phyloP scores from a whole-genome alignment of 2,113 vertebrate species.

The Hyaena hyaena region DNA sequence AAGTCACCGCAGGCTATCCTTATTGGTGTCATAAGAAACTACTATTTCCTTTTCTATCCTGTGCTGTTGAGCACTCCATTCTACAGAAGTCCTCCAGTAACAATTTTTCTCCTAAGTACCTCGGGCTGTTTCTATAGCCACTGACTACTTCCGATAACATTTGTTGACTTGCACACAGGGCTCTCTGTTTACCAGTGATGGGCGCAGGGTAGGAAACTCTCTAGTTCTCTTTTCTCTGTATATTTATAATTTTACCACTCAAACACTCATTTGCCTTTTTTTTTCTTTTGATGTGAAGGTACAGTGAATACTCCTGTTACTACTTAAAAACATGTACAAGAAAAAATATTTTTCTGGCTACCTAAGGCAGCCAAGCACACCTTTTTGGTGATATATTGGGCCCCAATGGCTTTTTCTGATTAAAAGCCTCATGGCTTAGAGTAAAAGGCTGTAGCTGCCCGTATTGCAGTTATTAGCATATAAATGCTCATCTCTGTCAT shows the following conservation, averaged over 20 bases:
- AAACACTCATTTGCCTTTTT: not conserved
- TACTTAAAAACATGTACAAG: slow-evolving; percentile 51
- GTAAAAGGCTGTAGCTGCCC: slow-evolving; percentile 71
- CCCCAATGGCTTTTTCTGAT: slow-evolving; percentile 78
- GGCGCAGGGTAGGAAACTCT: not conserved
- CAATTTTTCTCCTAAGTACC: not conserved
- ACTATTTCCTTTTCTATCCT: not conserved
- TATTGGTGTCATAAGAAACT: not conserved
- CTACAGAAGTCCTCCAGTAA: not conserved
- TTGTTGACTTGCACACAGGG: not conserved
- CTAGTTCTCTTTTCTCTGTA: not conserved
- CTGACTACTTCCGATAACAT: not conserved
- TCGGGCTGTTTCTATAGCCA: not conserved
- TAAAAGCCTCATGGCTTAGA: slow-evolving; percentile 78
- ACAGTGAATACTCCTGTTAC: not conserved
- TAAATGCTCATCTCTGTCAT: slow-evolving; percentile 81
- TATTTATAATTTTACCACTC: not conserved
- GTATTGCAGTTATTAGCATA: slow-evolving; percentile 82
- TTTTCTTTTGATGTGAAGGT: not conserved
- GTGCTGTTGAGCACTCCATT: not conserved
- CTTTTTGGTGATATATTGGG: slow-evolving; percentile 67
- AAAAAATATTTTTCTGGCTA: slow-evolving; percentile 70
- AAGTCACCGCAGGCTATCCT: not conserved
- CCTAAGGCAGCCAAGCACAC: slow-evolving; percentile 55
- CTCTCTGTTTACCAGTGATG: not conserved